Conservation (phyloP, 2,113 vertebrate species). For the Raja brachyura region DNA sequence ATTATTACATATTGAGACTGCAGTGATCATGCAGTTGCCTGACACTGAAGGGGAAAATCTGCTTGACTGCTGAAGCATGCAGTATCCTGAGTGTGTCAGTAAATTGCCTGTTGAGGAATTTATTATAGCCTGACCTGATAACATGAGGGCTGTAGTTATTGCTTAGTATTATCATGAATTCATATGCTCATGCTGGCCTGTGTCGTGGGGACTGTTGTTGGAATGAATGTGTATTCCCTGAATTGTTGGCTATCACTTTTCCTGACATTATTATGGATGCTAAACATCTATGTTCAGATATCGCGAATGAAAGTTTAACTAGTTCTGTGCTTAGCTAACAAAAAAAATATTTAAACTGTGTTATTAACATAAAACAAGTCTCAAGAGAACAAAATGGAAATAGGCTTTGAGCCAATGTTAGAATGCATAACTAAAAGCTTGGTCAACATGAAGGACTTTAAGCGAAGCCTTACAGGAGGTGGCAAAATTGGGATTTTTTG, state of each 20-base stretch:
- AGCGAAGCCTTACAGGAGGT: neutral
- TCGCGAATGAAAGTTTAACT: neutral
- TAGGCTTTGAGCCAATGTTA: neutral
- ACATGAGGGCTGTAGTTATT: constrained; percentile 42
- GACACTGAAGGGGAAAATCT: constrained; percentile 48
- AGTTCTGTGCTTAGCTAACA: neutral
- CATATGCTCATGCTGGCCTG: constrained; percentile 14
- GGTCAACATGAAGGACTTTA: neutral
- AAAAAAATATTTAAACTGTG: neutral
- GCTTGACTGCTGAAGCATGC: constrained; percentile 43
- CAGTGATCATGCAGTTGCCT: constrained; percentile 46
- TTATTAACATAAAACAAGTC: neutral
- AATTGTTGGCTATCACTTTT: neutral
- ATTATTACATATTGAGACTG: constrained; percentile 47
- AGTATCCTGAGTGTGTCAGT: constrained; percentile 42
- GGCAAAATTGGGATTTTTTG: neutral
- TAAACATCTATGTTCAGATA: neutral
- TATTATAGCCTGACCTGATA: constrained; percentile 45
- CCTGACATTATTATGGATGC: constrained; percentile 11
- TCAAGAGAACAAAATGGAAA: neutral
- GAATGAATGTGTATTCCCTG: neutral
- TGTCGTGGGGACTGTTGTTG: constrained; percentile 2
- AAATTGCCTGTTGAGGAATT: constrained; percentile 49
- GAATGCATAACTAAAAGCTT: neutral
- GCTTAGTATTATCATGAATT: constrained; percentile 39